phyloP scores from a whole-genome alignment of 2,888 invertebrate species.

The Andrena trimmerana region DNA sequence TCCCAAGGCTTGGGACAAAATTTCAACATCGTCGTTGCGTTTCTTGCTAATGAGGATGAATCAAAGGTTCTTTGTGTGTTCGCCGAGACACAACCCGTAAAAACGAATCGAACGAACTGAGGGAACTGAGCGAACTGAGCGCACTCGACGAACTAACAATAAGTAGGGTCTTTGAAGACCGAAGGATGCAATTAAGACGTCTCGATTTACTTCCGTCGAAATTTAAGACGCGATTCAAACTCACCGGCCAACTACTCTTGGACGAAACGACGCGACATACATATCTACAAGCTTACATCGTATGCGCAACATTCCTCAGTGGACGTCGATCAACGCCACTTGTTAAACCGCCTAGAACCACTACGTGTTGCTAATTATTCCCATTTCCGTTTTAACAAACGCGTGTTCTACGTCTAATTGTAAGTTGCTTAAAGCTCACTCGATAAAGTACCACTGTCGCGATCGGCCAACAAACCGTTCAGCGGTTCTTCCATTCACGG shows the following conservation, averaged over 20 bases:
- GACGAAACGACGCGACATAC: not conserved
- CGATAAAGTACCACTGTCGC: no score
- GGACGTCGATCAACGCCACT: not conserved
- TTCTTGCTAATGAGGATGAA: constrained; percentile 81
- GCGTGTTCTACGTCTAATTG: constrained; percentile 54
- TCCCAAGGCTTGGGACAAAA: constrained; percentile 7
- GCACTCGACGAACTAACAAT: not conserved
- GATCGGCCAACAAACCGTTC: not conserved
- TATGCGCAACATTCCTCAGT: not conserved
- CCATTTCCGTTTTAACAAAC: constrained; percentile 49
- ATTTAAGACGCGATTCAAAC: constrained; percentile 1
- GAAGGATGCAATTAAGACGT: constrained; percentile 79
- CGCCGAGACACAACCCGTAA: constrained; percentile 11
- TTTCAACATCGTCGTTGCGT: constrained; percentile 68
- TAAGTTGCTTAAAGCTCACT: no score
- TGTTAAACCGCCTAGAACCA: not conserved
- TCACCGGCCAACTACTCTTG: not conserved
- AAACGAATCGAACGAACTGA: constrained; percentile 45
- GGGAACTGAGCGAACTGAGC: constrained; percentile 55
- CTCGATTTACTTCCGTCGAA: constrained; percentile 71
- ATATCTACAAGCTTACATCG: not conserved
- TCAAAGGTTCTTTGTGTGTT: constrained; percentile 78
- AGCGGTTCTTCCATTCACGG: not conserved
- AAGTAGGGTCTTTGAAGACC: constrained; percentile 77
- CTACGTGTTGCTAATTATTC: not conserved